phyloP scores from a whole-genome alignment of 2,888 invertebrate species.

The Ectropis crepuscularia region DNA sequence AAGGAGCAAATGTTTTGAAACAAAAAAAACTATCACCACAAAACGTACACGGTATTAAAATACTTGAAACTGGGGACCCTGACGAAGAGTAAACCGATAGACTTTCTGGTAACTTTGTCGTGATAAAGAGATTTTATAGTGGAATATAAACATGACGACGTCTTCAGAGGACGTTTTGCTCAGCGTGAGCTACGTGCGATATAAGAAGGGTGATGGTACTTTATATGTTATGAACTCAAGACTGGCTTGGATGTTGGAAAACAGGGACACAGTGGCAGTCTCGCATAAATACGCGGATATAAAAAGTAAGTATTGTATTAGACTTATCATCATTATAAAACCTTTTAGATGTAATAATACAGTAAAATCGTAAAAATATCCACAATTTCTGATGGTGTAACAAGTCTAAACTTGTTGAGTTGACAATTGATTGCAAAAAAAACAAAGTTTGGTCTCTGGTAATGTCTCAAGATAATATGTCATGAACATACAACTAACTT shows the following conservation, averaged over 20 bases:
- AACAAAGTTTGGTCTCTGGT: no score
- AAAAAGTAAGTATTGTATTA: constrained; percentile 88
- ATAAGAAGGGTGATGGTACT: constrained; percentile 98
- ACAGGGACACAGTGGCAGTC: constrained; percentile 95
- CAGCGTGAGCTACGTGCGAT: constrained; percentile 95
- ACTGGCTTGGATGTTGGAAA: constrained; percentile 98
- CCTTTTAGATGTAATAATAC: no score
- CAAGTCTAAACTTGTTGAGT: no score
- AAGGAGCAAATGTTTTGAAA: constrained; percentile 13
- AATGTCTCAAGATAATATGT: no score
- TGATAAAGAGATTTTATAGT: constrained; percentile 27
- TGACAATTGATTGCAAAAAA: no score
- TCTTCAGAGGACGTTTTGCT: constrained; percentile 97
- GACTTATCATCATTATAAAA: no score
- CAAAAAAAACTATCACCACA: constrained; percentile 3
- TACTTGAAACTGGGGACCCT: constrained; percentile 26
- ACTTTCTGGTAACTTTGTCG: constrained; percentile 45
- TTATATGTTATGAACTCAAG: constrained; percentile 98
- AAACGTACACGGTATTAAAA: constrained; percentile 9
- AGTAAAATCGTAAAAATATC: no score
- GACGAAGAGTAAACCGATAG: constrained; percentile 42
- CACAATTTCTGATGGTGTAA: no score
- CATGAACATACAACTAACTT: no score
- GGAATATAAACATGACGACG: constrained; percentile 87
- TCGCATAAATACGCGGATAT: constrained; percentile 98